These are phyloP conservation scores for Pseudachorutes palmiensis DNA, from an alignment of 1,140 invertebrate species.

Conservation along the genomic window DNA sequence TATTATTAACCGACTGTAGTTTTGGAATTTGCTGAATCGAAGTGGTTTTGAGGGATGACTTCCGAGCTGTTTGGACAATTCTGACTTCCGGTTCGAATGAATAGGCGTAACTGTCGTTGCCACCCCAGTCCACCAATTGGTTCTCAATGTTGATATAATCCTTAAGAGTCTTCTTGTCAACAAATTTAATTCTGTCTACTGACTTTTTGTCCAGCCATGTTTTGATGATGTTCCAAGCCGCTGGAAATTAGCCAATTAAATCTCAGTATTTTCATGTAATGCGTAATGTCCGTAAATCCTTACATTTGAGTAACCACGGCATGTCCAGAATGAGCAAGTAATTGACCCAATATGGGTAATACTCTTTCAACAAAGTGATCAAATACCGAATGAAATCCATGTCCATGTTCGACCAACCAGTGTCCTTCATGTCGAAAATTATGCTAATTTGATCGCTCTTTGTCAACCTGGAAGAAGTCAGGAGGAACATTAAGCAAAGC, in stretches of 20 bases:
- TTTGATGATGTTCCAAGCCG: slow-evolving; percentile 89
- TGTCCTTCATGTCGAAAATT: slow-evolving; percentile 81
- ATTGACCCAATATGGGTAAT: slow-evolving; percentile 83
- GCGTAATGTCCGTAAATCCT: too few relatives aligned
- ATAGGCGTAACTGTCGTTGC: slow-evolving; percentile 32
- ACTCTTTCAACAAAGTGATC: slow-evolving; percentile 75
- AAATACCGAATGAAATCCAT: slow-evolving; percentile 77
- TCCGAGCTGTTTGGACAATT: too few relatives aligned
- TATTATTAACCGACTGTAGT: background rate
- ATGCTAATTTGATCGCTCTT: slow-evolving; percentile 70
- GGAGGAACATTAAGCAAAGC: background rate
- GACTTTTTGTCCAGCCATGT: slow-evolving; percentile 77
- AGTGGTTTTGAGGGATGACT: background rate
- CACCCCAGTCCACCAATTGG: slow-evolving; percentile 36
- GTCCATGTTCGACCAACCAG: slow-evolving; percentile 78
- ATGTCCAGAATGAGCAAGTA: slow-evolving; percentile 89
- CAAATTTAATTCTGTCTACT: slow-evolving; percentile 80
- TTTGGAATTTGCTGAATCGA: background rate
- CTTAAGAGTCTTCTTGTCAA: slow-evolving; percentile 65
- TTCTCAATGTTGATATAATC: slow-evolving; percentile 62
- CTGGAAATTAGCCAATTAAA: slow-evolving; percentile 45
- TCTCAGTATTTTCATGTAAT: too few relatives aligned
- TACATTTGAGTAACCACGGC: slow-evolving; percentile 87
- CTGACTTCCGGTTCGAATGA: slow-evolving; percentile 29
- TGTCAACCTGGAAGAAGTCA: slow-evolving; percentile 35